Evolutionary conservation across 1,140 invertebrate species (phyloP), one percentile per base, ranked within the genome.

Genomic region (Steinernema khuongi): DNA sequence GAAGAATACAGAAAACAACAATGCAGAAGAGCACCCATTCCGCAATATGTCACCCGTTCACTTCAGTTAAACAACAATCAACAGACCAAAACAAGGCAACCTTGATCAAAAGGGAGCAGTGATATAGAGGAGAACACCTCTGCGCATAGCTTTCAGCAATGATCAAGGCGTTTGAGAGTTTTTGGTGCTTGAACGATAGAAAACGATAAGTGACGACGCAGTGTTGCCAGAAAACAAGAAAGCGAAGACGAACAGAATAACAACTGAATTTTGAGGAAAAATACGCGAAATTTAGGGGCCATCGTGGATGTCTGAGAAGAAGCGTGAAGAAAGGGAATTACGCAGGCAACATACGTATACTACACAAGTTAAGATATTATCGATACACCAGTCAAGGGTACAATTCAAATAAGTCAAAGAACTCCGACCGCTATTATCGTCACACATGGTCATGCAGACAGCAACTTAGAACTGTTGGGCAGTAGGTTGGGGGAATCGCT

Each of bases 301-400:
- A 22, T 60, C 7, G 11, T n/a, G 14, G 50, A 60, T 4, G 36
- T 11, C n/a, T n/a, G 50, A 26, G 50, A 22, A 60, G 26, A 22
- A 60, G 50, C 7, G 36, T 41, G 36, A 41, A 41, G 36, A 41
- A 41, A 7, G 50, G 26, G 50, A 60, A 60, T 60, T 60, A 60
- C 4, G 22, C 50, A 26, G 14, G 50, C 50, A 60, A 60, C 50
- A 60, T 60, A 60, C 50, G 50, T 60, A 22, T 60, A 60, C 26
- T n/a, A 14, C 26, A 60, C 50, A 22, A 60, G 22, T n/a, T 60
- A 22, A 26, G 50, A 60, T n/a, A 22, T 60, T 60, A n/a, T 60
- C 50, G 26, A 60, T 60, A 60, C 50, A 60, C 50, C 50, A 60
- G 50, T 60, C 50, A 60, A 60, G 50, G 50, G 50, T 60, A 60